Percentiles rank a stretch among this genome's conserved stretches.
Evolutionary conservation across 2,888 invertebrate genomes (phyloP).

Genomic region (Tinea semifulvella): DNA sequence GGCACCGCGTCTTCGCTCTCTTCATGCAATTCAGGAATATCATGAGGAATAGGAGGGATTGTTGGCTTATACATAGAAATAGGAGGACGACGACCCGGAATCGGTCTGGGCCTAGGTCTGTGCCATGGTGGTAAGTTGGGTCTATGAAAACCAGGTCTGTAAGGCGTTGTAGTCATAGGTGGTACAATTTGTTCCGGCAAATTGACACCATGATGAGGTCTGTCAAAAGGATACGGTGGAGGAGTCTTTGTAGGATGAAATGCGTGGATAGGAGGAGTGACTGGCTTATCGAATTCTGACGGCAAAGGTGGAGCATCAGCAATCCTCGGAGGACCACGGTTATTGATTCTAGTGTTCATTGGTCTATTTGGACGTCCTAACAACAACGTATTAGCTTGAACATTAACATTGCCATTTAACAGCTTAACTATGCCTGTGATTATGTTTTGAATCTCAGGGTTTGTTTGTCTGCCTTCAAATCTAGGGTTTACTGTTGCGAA

Average conservation of each 20-base stretch:
- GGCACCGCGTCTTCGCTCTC: constrained; percentile 26
- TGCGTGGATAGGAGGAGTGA: constrained; percentile 52
- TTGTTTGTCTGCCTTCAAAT: constrained; percentile 46
- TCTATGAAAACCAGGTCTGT: constrained; percentile 68
- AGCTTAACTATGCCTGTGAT: constrained; percentile 90
- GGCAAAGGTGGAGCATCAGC: constrained; percentile 78
- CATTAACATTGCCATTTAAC: constrained; percentile 88
- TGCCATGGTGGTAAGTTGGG: constrained; percentile 74
- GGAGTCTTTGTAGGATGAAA: constrained; percentile 60
- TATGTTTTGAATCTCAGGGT: constrained; percentile 84
- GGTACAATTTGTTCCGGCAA: constrained; percentile 80
- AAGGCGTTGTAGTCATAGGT: constrained; percentile 43
- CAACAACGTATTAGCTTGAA: constrained; percentile 77
- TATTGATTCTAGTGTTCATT: constrained; percentile 82
- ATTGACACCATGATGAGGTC: constrained; percentile 74
- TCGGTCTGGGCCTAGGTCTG: constrained; percentile 66
- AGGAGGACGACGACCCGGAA: constrained; percentile 57
- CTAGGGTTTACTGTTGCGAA: constrained; percentile 62
- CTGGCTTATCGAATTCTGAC: constrained; percentile 70
- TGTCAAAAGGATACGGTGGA: constrained; percentile 81
- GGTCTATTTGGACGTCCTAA: constrained; percentile 72
- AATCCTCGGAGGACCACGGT: constrained; percentile 88
- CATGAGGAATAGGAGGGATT: constrained; percentile 51
- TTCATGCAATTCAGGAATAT: constrained; percentile 41
- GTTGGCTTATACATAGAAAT: constrained; percentile 71